phyloP scores from a whole-genome alignment of 2,888 invertebrate species.

The Aromia moschata region DNA sequence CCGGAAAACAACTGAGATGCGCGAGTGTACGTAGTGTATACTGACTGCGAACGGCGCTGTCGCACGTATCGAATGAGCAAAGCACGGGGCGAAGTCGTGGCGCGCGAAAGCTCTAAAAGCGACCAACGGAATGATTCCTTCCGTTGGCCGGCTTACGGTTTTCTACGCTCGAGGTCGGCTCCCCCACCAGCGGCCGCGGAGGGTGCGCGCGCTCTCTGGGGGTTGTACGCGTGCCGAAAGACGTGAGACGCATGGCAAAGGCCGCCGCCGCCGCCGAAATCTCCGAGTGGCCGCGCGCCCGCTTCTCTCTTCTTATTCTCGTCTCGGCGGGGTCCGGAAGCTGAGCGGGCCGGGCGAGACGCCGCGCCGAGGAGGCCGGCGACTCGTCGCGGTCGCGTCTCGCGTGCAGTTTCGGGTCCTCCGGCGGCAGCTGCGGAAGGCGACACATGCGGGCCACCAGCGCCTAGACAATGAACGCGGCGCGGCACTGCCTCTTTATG shows the following conservation, averaged over 20 bases:
- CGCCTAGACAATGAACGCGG: constrained; percentile 38
- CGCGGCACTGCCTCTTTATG: constrained; percentile 35
- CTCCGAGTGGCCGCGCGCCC: too few relatives aligned
- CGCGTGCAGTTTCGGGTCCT: constrained; percentile 23
- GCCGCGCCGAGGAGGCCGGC: not conserved
- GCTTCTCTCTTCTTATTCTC: constrained; percentile 34
- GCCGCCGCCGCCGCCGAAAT: constrained; percentile 58
- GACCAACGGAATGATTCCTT: constrained; percentile 67
- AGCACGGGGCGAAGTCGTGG: constrained; percentile 19
- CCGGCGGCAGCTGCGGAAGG: constrained; percentile 34
- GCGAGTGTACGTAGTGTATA: too few relatives aligned
- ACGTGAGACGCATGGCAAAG: constrained; percentile 62
- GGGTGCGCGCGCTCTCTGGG: constrained; percentile 57
- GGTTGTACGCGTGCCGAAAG: constrained; percentile 62
- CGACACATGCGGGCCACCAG: constrained; percentile 35
- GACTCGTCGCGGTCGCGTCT: not conserved
- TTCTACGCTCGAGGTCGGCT: constrained; percentile 55
- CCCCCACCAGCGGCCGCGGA: constrained; percentile 55
- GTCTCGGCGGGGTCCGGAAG: constrained; percentile 42
- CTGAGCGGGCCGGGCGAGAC: constrained; percentile 34
- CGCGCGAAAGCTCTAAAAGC: constrained; percentile 57
- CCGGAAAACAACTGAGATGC: constrained; percentile 8
- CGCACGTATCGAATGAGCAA: too few relatives aligned
- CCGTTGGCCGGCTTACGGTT: constrained; percentile 53
- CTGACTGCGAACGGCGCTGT: too few relatives aligned